Evolutionary conservation across 1,140 invertebrate genomes (phyloP), one percentile per base, ranked within the genome.

Genomic region (Notospermus geniculatus): DNA sequence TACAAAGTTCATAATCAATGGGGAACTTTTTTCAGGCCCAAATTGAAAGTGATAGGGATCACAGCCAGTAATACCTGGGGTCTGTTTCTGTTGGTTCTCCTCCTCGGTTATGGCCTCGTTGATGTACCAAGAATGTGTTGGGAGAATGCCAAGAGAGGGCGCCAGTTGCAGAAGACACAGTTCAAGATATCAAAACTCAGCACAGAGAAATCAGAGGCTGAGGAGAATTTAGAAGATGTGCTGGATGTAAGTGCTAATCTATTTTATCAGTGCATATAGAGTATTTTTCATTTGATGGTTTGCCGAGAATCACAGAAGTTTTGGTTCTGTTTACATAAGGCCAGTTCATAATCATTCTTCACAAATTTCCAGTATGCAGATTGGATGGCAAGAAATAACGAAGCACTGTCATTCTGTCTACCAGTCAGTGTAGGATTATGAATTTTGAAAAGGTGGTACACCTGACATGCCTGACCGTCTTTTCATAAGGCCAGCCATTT

Each of bases 41-140:
- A 97, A 80, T 84, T 98, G 15, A 98, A 97, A 84, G 90, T 94
- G 0, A 95, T 99, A 66, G 93, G 95, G 50, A 94, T 97, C n/a
- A 95, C 95, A 17, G 95, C 97, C 11, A 97, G 94, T 71, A 99
- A 99, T 74, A 99, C 97, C 0, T 99, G 97, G 97, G 97, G 97
- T 60, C 83, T 99, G 32, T 97, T 98, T 79, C 84, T 99, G 25
- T 83, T 99, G 19, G 92, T 99, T 30, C 81, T 98, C 23, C 83
- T 99, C 54, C 84, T 99, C 19, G 97, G 97, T 22, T 98, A 99
- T 83, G 95, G 96, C 2, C 83, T 99, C 28, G 94, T 99, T 0
- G 95, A 97, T 80, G 90, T 98, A 0, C 96, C 96, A 0, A 85
- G 94, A 32, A 89, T 87, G 62, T 80, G 96, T 13, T 97, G 92